Base-by-base conservation (phyloP, 2,888 invertebrate genomes). In the Metallyticus violacea region DNA sequence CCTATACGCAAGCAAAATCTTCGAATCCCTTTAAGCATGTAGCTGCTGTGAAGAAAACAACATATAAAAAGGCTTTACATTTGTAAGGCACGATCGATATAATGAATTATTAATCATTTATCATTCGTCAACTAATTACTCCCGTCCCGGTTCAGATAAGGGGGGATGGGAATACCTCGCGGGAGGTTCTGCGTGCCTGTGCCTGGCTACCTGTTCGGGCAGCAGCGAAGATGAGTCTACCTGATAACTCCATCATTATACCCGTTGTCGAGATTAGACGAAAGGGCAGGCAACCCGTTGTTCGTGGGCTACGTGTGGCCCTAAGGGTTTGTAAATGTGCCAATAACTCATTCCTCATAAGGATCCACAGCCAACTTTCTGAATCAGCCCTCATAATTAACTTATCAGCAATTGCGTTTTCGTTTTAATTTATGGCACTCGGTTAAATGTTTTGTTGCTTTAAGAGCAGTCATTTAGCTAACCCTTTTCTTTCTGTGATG, bases 41-140 rank as follows among this genome's bases (percentile, higher is more conserved):
- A 62, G 40, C 15, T 62, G 40, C 6, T 62, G 40, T 15, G 40
- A 62, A 62, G 40, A 62, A 40, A 62, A 62, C 40, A 40, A 62
- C 15, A 22, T 29, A 15, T 7, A 7, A 40, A 40, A 40, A 40
- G 40, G 7, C 1, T 40, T 40, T 15, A 62, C 40, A 62, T 9
- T 62, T 62, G 40, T 62, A 62, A 62, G 40, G 40, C 40, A 62
- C 22, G 40, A 62, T 62, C 40, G 40, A 82, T 76, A 26, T 82
- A 82, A 82, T 82, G 62, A 82, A 82, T 82, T 82, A 82, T 82
- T 82, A 82, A 82, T 82, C 82, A 82, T 82, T 9, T 27, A 82
- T 82, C 76, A 76, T 40, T 7, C 26, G 7, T 26, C 26, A 62
- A 82, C 82, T 82, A 82, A 82, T 82, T 82, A 82, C 82, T 62